Evolutionary conservation across 2,888 invertebrate species (phyloP), one percentile per base, ranked within the genome.

Genomic region (Caenorhabditis sp.): DNA sequence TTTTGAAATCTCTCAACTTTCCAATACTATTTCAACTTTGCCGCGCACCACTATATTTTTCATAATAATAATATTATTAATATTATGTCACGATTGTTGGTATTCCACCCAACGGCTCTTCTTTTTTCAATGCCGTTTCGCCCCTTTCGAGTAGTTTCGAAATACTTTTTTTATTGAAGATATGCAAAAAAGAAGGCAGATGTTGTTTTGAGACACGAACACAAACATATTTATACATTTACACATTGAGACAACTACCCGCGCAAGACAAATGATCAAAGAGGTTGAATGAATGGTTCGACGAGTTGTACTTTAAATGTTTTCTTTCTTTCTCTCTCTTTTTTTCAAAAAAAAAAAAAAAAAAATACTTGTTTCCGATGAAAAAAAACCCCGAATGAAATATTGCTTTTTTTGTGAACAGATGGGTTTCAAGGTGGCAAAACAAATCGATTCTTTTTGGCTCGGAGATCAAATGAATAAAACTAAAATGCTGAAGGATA

Each of bases 11-110:
- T 43, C 43, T 43, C 43, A 43, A 43, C 43, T 43, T 43, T 21
- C 17, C 43, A 10, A 38, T 58, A 66, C 67, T 67, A 63, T 67
- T 71, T 67, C 67, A 67, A 60, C 23, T 23, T 52, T 20, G 52
- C 52, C 52, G 20, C 52, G 52, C 21, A n/a, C 21, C 20, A 21
- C 52, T 17, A 52, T 8, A 20, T 21, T 23, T 10, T 52, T 23
- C 52, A 52, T 14, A 20, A 49, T 14, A 53, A 59, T 31, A 59
- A 66, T 67, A 72, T 65, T 68, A 68, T 73, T 71, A 59, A 56
- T 71, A 67, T 73, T 67, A 63, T 66, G 69, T 74, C 69, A 70
- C 69, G 74, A 74, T 20, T 57, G 56, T 73, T 73, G 56, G 73
- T 73, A 69, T 74, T 70, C 67, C 74, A 70, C 69, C 65, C 53